A percentile compares a stretch with the other conserved stretches of the same genome.
These are phyloP conservation scores for Gambusia yucatana DNA, from an alignment of 2,797 vertebrate species.

Conservation along the genomic window DNA sequence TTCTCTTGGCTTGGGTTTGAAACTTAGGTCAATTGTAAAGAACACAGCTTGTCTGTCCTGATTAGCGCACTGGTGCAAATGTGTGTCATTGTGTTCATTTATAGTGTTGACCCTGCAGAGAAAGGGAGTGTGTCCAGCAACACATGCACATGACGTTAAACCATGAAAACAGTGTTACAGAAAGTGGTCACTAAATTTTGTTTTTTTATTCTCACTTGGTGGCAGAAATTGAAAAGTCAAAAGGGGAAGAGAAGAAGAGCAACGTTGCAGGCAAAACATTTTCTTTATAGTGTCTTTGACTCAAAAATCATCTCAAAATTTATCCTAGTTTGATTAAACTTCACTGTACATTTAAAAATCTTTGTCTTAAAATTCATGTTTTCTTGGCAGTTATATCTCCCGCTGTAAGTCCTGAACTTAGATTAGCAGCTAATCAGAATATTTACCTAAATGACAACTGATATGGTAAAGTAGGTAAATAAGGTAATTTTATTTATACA, in stretches of 20 bases:
- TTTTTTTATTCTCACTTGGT: background rate
- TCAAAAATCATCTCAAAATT: background rate
- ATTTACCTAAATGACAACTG: background rate
- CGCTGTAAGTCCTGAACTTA: background rate
- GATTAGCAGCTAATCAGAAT: background rate
- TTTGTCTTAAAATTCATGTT: background rate
- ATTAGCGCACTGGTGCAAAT: slow-evolving; percentile 14
- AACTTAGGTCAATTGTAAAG: background rate
- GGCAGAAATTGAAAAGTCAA: slow-evolving; percentile 4
- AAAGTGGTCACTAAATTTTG: background rate
- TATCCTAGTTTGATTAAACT: background rate
- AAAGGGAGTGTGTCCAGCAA: slow-evolving; percentile 18
- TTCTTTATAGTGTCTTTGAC: background rate
- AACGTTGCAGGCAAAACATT: slow-evolving; percentile 26
- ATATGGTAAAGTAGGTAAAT: too few relatives aligned
- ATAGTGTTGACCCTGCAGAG: slow-evolving; percentile 17
- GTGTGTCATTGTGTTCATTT: slow-evolving; percentile 35
- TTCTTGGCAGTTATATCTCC: background rate
- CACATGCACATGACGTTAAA: slow-evolving; percentile 18
- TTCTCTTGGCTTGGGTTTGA: background rate
- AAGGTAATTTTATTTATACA: too few relatives aligned
- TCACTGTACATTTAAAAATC: background rate
- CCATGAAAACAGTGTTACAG: background rate
- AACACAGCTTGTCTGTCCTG: background rate
- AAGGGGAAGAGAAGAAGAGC: slow-evolving; percentile 17